Percentiles rank a stretch among this genome's conserved stretches.
These are phyloP conservation scores for Diabrotica undecimpunctata DNA, from an alignment of 1,140 invertebrate genomes.

Conservation along the genomic window DNA sequence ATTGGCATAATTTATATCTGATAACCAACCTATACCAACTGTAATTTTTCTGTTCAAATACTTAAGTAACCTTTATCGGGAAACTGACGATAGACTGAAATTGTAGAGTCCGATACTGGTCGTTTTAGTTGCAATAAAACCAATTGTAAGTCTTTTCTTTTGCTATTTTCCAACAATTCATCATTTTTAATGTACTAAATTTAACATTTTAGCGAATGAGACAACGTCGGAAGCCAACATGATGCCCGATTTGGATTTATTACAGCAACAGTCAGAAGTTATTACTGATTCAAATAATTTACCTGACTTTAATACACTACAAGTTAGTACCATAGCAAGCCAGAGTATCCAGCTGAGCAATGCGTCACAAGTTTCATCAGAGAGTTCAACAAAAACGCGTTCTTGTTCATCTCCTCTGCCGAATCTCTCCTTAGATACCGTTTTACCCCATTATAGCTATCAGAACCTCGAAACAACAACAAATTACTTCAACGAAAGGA, in stretches of 20 bases:
- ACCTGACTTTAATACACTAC: background rate
- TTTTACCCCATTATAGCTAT: constrained; percentile 48
- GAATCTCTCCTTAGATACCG: constrained; percentile 40
- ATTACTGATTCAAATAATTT: background rate
- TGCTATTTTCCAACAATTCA: too few species aligned
- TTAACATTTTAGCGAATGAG: too few species aligned
- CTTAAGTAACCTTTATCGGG: too few species aligned
- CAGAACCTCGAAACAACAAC: constrained; percentile 45
- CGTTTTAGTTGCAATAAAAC: too few species aligned
- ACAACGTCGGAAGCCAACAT: background rate
- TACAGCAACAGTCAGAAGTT: background rate
- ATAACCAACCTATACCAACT: too few species aligned
- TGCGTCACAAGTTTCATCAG: constrained; percentile 11
- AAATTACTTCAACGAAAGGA: constrained; percentile 42
- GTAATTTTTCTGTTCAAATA: too few species aligned
- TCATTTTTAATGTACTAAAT: too few species aligned
- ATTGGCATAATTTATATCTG: too few species aligned
- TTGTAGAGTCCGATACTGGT: too few species aligned
- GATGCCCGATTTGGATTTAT: background rate
- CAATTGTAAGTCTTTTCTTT: too few species aligned
- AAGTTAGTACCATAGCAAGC: background rate
- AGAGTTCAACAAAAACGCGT: constrained; percentile 13
- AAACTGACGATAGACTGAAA: too few species aligned
- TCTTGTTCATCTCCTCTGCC: constrained; percentile 38
- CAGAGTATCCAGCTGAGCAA: constrained; percentile 1